Evolutionary conservation across 2,797 vertebrate genomes (phyloP).

Genomic region (Myripristis murdjan): DNA sequence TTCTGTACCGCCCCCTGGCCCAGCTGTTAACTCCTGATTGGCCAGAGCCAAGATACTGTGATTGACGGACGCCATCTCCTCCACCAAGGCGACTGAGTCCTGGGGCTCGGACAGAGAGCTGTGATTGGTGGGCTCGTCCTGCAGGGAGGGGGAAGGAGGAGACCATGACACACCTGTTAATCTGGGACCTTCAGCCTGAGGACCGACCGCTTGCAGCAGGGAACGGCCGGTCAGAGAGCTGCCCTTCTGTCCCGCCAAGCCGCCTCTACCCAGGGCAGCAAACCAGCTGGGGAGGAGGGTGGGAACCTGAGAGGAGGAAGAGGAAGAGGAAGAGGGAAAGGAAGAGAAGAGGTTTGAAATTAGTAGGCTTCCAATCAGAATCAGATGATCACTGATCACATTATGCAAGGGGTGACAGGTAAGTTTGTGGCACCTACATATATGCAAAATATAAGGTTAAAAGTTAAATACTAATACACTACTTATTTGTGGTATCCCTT

Average conservation of each 20-base stretch:
- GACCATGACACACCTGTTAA: slow-evolving; percentile 84
- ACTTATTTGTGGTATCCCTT: too few species aligned
- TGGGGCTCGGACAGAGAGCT: slow-evolving; percentile 88
- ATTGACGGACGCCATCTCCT: slow-evolving; percentile 99
- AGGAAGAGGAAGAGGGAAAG: neutral
- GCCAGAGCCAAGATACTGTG: slow-evolving; percentile 99
- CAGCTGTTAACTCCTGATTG: slow-evolving; percentile 80
- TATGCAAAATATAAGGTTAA: too few species aligned
- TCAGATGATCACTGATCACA: too few species aligned
- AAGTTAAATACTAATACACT: too few species aligned
- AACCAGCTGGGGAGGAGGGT: slow-evolving; percentile 84
- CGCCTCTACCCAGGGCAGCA: slow-evolving; percentile 72
- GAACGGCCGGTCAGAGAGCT: slow-evolving; percentile 75
- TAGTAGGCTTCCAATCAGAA: too few species aligned
- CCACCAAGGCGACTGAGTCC: slow-evolving; percentile 91
- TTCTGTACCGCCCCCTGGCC: slow-evolving; percentile 80
- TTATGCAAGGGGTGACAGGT: too few species aligned
- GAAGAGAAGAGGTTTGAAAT: too few species aligned
- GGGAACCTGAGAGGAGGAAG: slow-evolving; percentile 71
- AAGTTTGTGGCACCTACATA: neutral
- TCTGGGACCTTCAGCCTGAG: slow-evolving; percentile 77
- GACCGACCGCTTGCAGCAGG: slow-evolving; percentile 55
- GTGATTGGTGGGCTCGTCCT: slow-evolving; percentile 94
- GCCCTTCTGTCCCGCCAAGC: slow-evolving; percentile 66
- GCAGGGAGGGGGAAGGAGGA: slow-evolving; percentile 80